Percentiles rank a stretch among this genome's conserved stretches.
phyloP scores from a whole-genome alignment of 2,797 vertebrate genomes.

The Manis pentadactyla region DNA sequence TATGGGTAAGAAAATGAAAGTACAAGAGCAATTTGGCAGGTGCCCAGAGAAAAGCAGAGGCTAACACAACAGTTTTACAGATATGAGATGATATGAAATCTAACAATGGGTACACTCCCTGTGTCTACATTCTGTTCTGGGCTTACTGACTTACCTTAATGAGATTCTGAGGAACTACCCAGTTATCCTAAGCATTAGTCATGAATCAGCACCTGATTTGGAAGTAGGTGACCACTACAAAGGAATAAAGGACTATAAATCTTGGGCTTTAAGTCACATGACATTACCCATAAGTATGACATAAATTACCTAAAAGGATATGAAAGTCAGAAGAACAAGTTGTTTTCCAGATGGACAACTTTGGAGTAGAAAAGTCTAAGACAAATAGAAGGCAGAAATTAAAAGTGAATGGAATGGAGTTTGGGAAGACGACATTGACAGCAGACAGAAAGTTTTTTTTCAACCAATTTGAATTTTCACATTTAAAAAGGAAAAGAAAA shows the following conservation, averaged over 20 bases:
- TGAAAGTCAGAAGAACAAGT: not conserved
- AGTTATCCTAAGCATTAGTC: not conserved
- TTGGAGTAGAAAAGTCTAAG: not conserved
- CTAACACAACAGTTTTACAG: not conserved
- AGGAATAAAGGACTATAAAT: not conserved
- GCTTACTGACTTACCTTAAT: not conserved
- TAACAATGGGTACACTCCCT: not conserved
- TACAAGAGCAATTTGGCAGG: not conserved
- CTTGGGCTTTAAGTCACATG: not conserved
- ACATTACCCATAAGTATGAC: not conserved
- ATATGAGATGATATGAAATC: not conserved
- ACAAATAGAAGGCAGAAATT: not conserved
- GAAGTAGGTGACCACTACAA: not conserved
- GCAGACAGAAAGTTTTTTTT: not conserved
- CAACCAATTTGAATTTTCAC: not conserved
- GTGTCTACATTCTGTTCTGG: not conserved
- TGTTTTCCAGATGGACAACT: not conserved
- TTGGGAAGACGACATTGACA: not conserved
- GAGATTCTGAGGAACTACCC: not conserved
- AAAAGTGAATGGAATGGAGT: not conserved
- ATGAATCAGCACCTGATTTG: not conserved
- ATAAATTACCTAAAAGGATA: not conserved
- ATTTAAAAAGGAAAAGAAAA: not conserved
- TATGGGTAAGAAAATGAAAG: not conserved
- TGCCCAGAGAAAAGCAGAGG: not conserved